These are phyloP conservation scores for Xestia xanthographa DNA, from an alignment of 2,888 invertebrate species.

Conservation along the genomic window DNA sequence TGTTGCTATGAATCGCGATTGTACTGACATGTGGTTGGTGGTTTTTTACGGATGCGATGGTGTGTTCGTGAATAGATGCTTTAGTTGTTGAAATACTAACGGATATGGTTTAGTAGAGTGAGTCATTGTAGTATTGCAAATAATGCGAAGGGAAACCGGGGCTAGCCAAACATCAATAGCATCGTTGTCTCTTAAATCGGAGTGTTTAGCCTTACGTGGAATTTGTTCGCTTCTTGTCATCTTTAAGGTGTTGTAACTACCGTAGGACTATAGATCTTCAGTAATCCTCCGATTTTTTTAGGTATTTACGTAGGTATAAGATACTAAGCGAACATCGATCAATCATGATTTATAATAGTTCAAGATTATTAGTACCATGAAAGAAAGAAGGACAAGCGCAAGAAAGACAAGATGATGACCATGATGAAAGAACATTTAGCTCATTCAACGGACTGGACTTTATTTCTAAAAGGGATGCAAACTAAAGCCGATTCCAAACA, in stretches of 20 bases:
- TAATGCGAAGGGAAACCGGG: slow-evolving; percentile 51
- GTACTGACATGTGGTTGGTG: slow-evolving; percentile 82
- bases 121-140: slow-evolving; percentile 58
- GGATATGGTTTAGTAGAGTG: slow-evolving; percentile 63
- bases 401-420: background rate
- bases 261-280: background rate
- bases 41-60: slow-evolving; percentile 69
- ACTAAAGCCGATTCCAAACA: background rate
- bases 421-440: background rate
- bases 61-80: slow-evolving; percentile 61
- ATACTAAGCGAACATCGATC: background rate
- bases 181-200: slow-evolving; percentile 42
- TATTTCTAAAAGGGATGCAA: background rate
- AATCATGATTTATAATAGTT: background rate
- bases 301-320: background rate
- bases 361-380: background rate
- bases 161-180: slow-evolving; percentile 30
- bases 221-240: background rate
- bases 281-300: background rate
- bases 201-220: slow-evolving; percentile 9
- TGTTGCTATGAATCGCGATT: slow-evolving; percentile 88
- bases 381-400: background rate
- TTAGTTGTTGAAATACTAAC: slow-evolving; percentile 63
- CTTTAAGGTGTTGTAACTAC: too few relatives aligned
- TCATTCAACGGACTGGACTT: background rate